Base-by-base conservation (phyloP, 2,888 invertebrate genomes). In the Rhingia rostrata region DNA sequence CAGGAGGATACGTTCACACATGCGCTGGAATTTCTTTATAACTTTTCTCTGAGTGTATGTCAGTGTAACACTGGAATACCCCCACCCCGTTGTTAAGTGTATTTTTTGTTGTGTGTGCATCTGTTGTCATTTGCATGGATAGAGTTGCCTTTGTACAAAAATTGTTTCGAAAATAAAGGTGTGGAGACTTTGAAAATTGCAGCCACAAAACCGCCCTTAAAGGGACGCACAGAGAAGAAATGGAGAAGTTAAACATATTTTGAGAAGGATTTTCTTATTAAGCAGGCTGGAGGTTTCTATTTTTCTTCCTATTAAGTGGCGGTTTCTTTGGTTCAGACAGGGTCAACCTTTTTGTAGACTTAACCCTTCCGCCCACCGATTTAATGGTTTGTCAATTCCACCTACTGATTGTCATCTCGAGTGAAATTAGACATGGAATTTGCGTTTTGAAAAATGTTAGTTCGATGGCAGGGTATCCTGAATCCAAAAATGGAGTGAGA, bases 21-120 rank as follows among this genome's bases (percentile, higher is more conserved):
- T 84, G 84, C 84, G 84, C 84, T 84, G 84, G 80, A 84, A 84
- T 60, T 66, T 70, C 47, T 70, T 80, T 70, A 39, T 39, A 33
- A 78, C 32, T 64, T 74, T 64, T 69, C 80, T 49, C 56, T 47
- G 56, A 70, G 78, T 75, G 35, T 75, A 80, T 66, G 80, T 74
- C 80, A 84, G 80, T 80, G 84, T 84, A 80, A 84, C 75, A 80
- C 74, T 84, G 84, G 84, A 84, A 84, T 9, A 45, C 67, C 60
- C 61, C 37, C 53, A 53, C 33, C 45, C 49, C 32, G 30, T 51
- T 37, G 58, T 43, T 14, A 41, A 43, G 30, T 49, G 45, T 56
- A 30, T 33, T 66, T 35, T 45, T 53, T 51, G 41, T 67, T 43
- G 6, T 33, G 22, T 41, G 53, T 82, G 72, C 82, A 82, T 72